Percentiles rank a stretch among this genome's conserved stretches.
Conservation (phyloP, 2,113 vertebrate species). For the Hassar affinis region DNA sequence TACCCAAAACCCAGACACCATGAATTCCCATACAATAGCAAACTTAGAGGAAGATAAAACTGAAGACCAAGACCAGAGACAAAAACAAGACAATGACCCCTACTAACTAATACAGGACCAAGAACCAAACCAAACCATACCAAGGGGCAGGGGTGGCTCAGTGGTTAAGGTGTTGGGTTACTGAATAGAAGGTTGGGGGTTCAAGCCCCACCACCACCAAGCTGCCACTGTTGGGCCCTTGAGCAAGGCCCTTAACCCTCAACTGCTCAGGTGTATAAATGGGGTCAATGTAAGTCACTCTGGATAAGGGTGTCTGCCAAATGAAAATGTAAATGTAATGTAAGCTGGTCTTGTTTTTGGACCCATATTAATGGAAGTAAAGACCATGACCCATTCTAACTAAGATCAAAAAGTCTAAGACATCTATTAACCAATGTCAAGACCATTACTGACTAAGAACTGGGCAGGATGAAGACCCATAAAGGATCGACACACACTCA, state of each 20-base stretch:
- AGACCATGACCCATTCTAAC: neutral
- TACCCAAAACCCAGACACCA: neutral
- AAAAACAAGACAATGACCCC: neutral
- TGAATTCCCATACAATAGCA: neutral
- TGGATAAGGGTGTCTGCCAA: no score
- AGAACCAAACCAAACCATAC: neutral
- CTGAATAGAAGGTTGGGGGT: no score
- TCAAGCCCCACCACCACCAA: no score
- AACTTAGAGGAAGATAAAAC: neutral
- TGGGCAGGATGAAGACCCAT: neutral
- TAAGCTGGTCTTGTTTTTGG: no score
- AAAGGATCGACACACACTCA: neutral
- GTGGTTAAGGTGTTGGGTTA: no score
- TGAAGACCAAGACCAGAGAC: neutral
- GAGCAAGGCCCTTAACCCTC: no score
- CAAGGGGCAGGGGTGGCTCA: no score
- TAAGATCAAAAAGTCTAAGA: neutral
- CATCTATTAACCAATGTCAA: neutral
- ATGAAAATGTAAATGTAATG: no score
- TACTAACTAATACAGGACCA: neutral
- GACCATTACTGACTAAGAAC: neutral
- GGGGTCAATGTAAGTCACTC: no score
- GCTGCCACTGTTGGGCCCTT: no score
- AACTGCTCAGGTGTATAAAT: no score
- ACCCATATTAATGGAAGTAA: neutral